Evolutionary conservation across 2,797 vertebrate genomes (phyloP).

Genomic region (Scyliorhinus canicula): DNA sequence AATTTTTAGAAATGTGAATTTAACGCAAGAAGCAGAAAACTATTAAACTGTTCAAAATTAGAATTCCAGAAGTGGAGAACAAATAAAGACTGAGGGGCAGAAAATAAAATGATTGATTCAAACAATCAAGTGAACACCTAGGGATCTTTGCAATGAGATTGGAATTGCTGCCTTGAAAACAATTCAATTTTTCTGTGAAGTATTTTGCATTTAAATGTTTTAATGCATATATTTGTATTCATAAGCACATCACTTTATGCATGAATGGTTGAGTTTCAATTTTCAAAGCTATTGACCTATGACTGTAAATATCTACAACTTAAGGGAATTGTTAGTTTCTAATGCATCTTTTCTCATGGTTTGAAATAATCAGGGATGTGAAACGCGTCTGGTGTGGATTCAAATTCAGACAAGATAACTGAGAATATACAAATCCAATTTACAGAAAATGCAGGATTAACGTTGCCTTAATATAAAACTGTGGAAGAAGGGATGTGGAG

Average conservation of each 20-base stretch:
- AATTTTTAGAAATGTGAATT: not conserved
- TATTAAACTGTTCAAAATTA: not conserved
- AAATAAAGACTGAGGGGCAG: not conserved
- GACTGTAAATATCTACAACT: slow-evolving; percentile 16
- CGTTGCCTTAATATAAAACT: not conserved
- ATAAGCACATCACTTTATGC: slow-evolving; percentile 3
- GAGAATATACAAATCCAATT: slow-evolving; percentile 5
- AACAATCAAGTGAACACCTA: slow-evolving; percentile 9
- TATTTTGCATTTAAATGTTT: not conserved
- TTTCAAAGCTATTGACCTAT: slow-evolving; percentile 23
- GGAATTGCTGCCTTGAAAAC: slow-evolving; percentile 5
- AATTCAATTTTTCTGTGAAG: slow-evolving; percentile 11
- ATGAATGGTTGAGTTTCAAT: slow-evolving; percentile 25
- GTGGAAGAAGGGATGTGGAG: not conserved
- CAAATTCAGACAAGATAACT: slow-evolving; percentile 22
- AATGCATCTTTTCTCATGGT: not conserved
- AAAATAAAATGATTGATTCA: slow-evolving; percentile 17
- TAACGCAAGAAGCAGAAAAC: not conserved
- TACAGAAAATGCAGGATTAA: not conserved
- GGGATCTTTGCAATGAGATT: slow-evolving; percentile 19
- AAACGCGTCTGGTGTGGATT: not conserved
- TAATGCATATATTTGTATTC: slow-evolving; percentile 30
- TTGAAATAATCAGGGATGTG: slow-evolving; percentile 5
- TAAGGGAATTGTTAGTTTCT: slow-evolving; percentile 15
- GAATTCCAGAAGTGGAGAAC: not conserved